Evolutionary conservation across 2,797 vertebrate genomes (phyloP).

Genomic region (Taenioides sp.): DNA sequence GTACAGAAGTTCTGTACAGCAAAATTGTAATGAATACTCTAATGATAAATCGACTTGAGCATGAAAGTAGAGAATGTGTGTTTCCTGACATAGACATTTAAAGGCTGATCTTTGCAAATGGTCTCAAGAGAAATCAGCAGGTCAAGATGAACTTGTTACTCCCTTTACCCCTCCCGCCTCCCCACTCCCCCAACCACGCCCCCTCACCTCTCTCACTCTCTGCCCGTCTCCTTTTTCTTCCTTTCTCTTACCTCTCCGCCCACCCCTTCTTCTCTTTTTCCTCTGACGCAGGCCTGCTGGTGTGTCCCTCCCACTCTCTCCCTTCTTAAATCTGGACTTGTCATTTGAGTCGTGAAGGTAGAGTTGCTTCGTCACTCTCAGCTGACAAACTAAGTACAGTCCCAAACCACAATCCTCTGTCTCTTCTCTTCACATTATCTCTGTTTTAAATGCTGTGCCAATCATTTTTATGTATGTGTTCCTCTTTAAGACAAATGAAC

Average conservation of each 20-base stretch:
- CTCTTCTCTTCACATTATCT: conserved; percentile 17
- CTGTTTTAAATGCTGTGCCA: not conserved
- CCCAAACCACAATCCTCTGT: conserved; percentile 32
- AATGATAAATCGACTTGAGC: not conserved
- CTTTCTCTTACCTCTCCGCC: not conserved
- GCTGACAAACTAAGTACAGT: conserved; percentile 50
- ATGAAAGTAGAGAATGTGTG: not conserved
- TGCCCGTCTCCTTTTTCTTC: not conserved
- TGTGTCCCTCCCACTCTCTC: conserved; percentile 16
- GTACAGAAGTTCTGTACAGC: not conserved
- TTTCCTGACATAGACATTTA: conserved; percentile 14
- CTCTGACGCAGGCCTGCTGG: conserved; percentile 22
- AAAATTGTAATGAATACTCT: not conserved
- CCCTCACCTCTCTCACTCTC: conserved; percentile 14
- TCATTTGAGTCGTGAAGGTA: conserved; percentile 50
- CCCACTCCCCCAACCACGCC: conserved; percentile 8
- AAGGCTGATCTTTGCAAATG: conserved; percentile 16
- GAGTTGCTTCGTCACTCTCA: conserved; percentile 59
- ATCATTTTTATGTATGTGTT: conserved; percentile 3
- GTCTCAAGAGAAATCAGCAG: conserved; percentile 43
- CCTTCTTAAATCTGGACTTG: conserved; percentile 33
- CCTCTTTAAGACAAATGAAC: not conserved
- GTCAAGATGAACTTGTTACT: conserved; percentile 41
- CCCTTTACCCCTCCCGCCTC: not conserved
- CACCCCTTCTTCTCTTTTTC: conserved; percentile 9